Conservation (phyloP, 2,113 vertebrate genomes). For the Lagopus leucura region DNA sequence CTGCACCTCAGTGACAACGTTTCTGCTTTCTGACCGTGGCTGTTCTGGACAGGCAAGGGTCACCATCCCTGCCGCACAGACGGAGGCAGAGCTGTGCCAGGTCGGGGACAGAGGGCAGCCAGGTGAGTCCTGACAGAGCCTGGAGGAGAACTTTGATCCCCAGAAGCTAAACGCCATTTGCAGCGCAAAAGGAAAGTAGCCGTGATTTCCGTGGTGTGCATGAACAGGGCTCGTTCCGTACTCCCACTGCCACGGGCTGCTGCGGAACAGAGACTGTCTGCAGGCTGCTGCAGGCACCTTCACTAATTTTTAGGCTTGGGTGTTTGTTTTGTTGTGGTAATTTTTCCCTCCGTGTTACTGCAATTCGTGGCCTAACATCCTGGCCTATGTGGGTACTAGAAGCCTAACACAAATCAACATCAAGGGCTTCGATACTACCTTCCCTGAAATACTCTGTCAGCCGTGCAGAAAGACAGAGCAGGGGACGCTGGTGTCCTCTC, state of each 20-base stretch:
- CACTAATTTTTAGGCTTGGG: not conserved
- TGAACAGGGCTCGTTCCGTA: not conserved
- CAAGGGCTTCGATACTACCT: not conserved
- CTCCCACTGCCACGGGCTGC: not conserved
- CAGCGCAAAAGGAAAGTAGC: not conserved
- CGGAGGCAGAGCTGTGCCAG: not conserved
- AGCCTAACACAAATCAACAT: not conserved
- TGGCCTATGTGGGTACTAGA: not conserved
- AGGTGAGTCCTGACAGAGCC: not conserved
- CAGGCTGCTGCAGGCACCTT: accelerated
- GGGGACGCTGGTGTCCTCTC: not conserved
- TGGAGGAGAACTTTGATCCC: not conserved
- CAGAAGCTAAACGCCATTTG: not conserved
- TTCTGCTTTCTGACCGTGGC: not conserved
- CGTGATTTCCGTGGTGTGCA: not conserved
- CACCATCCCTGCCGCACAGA: not conserved
- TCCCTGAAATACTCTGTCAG: not conserved
- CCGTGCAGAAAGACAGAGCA: not conserved
- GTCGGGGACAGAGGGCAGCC: not conserved
- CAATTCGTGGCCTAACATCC: not conserved
- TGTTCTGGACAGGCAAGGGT: not conserved
- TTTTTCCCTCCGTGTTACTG: not conserved
- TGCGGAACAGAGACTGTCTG: not conserved
- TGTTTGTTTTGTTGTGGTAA: no score
- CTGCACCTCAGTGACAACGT: not conserved